phyloP scores from a whole-genome alignment of 1,140 invertebrate genomes.

The Bombyx mandarina region DNA sequence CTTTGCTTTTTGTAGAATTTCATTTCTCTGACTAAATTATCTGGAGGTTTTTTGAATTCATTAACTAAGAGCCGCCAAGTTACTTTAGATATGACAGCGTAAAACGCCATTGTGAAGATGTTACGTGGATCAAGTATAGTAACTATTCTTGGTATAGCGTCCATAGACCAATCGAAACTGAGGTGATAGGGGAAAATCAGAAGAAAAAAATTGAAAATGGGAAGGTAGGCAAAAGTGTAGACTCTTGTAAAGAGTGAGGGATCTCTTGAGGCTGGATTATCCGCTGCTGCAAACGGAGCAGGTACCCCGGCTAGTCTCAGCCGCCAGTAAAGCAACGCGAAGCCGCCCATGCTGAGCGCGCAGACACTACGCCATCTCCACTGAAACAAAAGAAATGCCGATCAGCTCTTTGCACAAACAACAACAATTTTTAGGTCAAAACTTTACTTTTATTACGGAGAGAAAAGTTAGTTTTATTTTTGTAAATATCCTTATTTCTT shows the following conservation, averaged over 20 bases:
- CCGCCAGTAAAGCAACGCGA: slow-evolving; percentile 74
- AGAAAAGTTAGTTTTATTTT: slow-evolving; percentile 16
- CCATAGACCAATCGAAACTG: slow-evolving; percentile 98
- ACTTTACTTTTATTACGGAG: slow-evolving; percentile 9
- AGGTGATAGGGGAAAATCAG: slow-evolving; percentile 85
- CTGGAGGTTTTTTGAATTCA: slow-evolving; percentile 47
- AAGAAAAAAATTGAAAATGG: slow-evolving; percentile 88
- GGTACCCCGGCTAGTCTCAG: slow-evolving; percentile 76
- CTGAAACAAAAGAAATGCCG: slow-evolving; percentile 70
- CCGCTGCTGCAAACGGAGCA: slow-evolving; percentile 88
- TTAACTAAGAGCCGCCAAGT: slow-evolving; percentile 53
- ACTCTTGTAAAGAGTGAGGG: slow-evolving; percentile 78
- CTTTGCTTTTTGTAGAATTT: slow-evolving; percentile 55
- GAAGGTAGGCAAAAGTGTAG: slow-evolving; percentile 90
- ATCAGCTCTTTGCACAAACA: background rate
- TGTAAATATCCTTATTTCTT: slow-evolving; percentile 18
- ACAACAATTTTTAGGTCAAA: background rate
- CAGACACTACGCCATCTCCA: slow-evolving; percentile 77
- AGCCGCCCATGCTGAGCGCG: slow-evolving; percentile 72
- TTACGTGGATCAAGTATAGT: slow-evolving; percentile 83
- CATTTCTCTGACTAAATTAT: slow-evolving; percentile 31
- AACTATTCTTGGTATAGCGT: slow-evolving; percentile 86
- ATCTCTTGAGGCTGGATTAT: slow-evolving; percentile 90
- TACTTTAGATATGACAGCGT: slow-evolving; percentile 71
- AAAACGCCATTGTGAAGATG: slow-evolving; percentile 80